Base-by-base conservation (phyloP, 2,888 invertebrate genomes). In the Iselma pallidipennis region DNA sequence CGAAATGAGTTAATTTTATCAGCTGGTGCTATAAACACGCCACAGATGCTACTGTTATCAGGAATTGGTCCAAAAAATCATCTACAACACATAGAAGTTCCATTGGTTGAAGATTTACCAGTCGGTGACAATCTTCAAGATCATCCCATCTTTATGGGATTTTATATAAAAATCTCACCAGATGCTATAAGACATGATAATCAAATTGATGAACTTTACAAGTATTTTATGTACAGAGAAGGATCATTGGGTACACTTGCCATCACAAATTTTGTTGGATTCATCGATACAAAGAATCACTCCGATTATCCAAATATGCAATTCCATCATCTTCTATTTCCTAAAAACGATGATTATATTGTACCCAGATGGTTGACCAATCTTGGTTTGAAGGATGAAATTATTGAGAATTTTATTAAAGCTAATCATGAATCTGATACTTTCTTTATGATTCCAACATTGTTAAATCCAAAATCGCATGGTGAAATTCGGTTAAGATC, bases 11-110 rank as follows among this genome's bases (percentile, higher is more conserved):
- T 91, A 0, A 86, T 91, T 59, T 71, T 91, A 4, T 86, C 87
- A 9, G 88, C 86, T 1, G 91, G 91, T 4, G 83, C 88, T 2
- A 83, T 91, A 53, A 88, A 86, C 68, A 85, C 87, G 1, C 88
- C 91, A 0, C 89, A 91, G 72, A 71, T 91, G 4, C 79, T 91
- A 45, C 85, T 90, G 86, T 77, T 90, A 12, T 89, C 89, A 0
- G 91, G 91, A 0, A 82, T 90, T 9, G 87, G 87, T 0, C 87
- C 86, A 0, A 77, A 76, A 52, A 75, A 84, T 0, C 82, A 85
- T 58, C 80, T 89, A 66, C 70, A 79, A 4, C 74, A 82, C 29
- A 69, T 83, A 61, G 78, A 80, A 0, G 84, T 86, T 55, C 73
- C 82, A 0, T 75, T 82, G 0, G 66, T 85, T 2, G 77, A 64